These are phyloP conservation scores for Drosophila histrio DNA, from an alignment of 2,888 invertebrate species.

Conservation along the genomic window DNA sequence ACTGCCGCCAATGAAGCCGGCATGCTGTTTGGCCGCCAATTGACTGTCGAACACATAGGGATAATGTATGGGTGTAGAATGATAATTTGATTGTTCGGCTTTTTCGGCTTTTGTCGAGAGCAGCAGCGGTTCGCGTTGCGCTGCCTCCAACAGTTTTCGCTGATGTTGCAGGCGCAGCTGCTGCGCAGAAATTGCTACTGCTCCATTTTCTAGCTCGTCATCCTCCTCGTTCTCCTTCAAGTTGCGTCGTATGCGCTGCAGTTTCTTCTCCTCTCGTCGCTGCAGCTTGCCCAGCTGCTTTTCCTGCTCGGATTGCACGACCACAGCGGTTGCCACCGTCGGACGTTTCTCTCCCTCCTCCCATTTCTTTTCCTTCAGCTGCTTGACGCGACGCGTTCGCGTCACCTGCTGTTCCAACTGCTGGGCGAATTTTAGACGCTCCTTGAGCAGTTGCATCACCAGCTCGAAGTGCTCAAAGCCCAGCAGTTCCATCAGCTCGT, in stretches of 20 bases:
- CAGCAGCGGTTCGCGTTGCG: conserved; percentile 81
- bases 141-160: conserved; percentile 79
- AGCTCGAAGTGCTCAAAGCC: conserved; percentile 94
- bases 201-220: conserved; percentile 41
- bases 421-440: conserved; percentile 86
- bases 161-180: conserved; percentile 82
- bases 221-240: conserved; percentile 69
- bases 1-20: conserved; percentile 91
- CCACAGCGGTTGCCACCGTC: conserved; percentile 91
- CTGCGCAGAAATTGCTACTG: conserved; percentile 83
- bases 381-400: conserved; percentile 72
- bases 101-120: conserved; percentile 66
- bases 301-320: conserved; percentile 93
- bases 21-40: conserved; percentile 87
- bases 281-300: conserved; percentile 90
- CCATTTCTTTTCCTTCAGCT: conserved; percentile 45
- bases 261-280: conserved; percentile 93
- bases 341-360: conserved; percentile 84
- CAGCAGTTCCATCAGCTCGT: conserved; percentile 92
- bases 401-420: conserved; percentile 80
- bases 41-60: conserved; percentile 95
- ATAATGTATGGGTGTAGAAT: conserved; percentile 86
- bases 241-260: conserved; percentile 83
- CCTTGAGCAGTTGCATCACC: conserved; percentile 88
- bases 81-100: conserved; percentile 50